phyloP scores from a whole-genome alignment of 92 coral and sea anemone genomes.

The Actinostola sp. region DNA sequence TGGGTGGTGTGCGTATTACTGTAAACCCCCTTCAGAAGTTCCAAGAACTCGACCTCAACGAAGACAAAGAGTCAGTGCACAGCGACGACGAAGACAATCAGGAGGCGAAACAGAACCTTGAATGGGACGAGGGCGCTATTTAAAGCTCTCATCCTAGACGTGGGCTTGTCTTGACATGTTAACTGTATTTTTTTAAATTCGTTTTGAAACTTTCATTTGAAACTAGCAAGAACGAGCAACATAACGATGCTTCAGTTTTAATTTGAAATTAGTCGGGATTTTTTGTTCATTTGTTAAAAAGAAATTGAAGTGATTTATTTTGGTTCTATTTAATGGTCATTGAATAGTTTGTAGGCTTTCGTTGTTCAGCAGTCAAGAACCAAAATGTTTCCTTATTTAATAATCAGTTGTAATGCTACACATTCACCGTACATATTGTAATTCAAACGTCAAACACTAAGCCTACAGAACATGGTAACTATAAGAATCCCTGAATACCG shows the following conservation, averaged over 20 bases:
- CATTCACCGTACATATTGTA: background rate
- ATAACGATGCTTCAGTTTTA: too few species aligned
- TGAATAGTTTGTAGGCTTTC: too few species aligned
- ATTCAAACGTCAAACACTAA: background rate
- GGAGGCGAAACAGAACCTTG: slow-evolving; percentile 71
- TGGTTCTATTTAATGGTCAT: too few species aligned
- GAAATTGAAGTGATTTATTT: too few species aligned
- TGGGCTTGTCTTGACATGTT: background rate
- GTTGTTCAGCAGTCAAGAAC: background rate
- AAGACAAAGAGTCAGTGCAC: slow-evolving; percentile 63
- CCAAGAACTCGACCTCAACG: slow-evolving; percentile 84
- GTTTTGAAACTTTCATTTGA: background rate
- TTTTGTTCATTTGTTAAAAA: too few species aligned
- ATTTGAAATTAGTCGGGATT: too few species aligned
- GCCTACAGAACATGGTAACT: background rate
- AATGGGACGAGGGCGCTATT: slow-evolving; percentile 87
- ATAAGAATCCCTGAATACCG: background rate
- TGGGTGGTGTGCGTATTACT: slow-evolving; percentile 88
- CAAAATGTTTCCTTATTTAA: background rate
- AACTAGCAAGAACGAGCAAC: too few species aligned
- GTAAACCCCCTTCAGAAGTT: slow-evolving; percentile 97
- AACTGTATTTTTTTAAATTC: background rate
- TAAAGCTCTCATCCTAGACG: too few species aligned
- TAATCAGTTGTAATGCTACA: background rate
- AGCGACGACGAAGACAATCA: slow-evolving; percentile 77